These are phyloP conservation scores for Ochlodes sylvanus DNA, from an alignment of 2,888 invertebrate genomes.

Conservation along the genomic window DNA sequence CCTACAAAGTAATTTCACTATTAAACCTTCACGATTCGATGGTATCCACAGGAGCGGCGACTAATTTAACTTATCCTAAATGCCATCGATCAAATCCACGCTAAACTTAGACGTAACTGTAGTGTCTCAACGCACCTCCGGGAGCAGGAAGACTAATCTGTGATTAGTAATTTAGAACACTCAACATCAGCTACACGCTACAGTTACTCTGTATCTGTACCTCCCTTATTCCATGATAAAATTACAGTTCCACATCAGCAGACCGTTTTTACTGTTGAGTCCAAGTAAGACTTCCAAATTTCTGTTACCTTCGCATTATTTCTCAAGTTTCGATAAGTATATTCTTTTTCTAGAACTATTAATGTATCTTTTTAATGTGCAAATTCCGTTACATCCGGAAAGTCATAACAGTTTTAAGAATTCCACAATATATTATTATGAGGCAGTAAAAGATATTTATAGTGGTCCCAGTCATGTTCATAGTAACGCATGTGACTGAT, in stretches of 20 bases:
- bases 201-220: background rate
- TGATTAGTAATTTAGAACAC: constrained; percentile 2
- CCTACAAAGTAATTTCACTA: background rate
- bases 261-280: background rate
- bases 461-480: background rate
- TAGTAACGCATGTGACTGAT: background rate
- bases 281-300: background rate
- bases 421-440: background rate
- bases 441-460: background rate
- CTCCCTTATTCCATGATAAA: too few relatives aligned
- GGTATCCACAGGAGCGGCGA: background rate
- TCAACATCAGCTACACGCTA: background rate
- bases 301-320: too few relatives aligned
- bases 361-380: background rate
- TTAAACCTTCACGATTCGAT: constrained; percentile 8
- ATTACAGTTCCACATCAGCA: too few relatives aligned
- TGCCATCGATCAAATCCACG: constrained; percentile 30
- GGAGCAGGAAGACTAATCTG: background rate
- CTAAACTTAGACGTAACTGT: constrained; percentile 15
- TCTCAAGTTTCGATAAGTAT: too few relatives aligned
- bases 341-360: background rate
- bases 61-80: constrained; percentile 33
- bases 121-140: background rate
- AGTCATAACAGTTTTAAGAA: background rate
- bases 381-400: background rate